Base-by-base conservation (phyloP, 2,888 invertebrate species). In the Dinocampus coccinellae region DNA sequence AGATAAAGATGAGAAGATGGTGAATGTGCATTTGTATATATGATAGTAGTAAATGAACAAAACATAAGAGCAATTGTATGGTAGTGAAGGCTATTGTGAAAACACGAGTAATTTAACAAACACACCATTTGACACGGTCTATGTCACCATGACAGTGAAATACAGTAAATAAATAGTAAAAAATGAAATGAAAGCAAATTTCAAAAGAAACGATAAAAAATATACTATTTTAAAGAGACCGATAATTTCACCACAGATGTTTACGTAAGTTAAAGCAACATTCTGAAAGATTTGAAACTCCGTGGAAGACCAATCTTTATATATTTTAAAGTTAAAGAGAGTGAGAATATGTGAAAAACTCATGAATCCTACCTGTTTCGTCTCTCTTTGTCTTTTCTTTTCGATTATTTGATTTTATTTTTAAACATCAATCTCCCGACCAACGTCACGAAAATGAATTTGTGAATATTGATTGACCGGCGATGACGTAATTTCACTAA, bases 361-460 rank as follows among this genome's bases (percentile, higher is more conserved):
- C 63, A 65, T 57, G 33, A 58, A 55, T 86, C 88, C 85, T 85
- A 87, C 88, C 90, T 84, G n/a, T n/a, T 47, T n/a, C n/a, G n/a
- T n/a, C n/a, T n/a, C n/a, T n/a, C 9, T 7, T 47, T 47, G 16
- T 20, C 7, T n/a, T 7, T 39, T n/a, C 4, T 16, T 20, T 4
- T 29, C n/a, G n/a, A n/a, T n/a, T n/a, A 4, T 29, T 29, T 29
- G 3, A 7, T 29, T 29, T 29, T 29, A 29, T 29, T 29, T 29
- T 29, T 29, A 92, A 85, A 92, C 92, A 86, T 92, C 91, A 83
- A 92, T 92, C 84, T 92, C 92, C 85, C 91, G 91, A 78, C 91
- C 91, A 77, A 92, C 90, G 85, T 92, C 92, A 84, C 91, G 91
- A 88, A 92, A 92, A 86, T 91, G 91, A 80, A 92, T 88, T 81